Base-by-base conservation (phyloP, 2,113 vertebrate species). In the Gallinago jamesoni region DNA sequence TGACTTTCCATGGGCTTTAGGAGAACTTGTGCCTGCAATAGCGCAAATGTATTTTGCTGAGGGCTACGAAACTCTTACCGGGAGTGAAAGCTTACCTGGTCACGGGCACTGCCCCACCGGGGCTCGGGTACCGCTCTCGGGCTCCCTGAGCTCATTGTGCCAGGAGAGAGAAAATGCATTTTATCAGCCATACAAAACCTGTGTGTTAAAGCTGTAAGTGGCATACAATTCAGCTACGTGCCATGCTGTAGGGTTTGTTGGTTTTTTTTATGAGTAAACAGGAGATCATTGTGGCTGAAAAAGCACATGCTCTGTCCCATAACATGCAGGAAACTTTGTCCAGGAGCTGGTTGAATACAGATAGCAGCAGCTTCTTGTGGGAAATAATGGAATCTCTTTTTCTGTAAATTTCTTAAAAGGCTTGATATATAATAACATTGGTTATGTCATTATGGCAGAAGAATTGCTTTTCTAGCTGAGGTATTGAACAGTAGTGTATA, bases 381-480 rank as follows among this genome's bases (percentile, higher is more conserved):
- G 50, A 82, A 94, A 89, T 79, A 96, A 81, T 66, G n/a, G 56
- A 45, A 66, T 81, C 25, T 74, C 64, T 78, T 83, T 28, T 67
- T 95, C 79, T 83, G 80, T 79, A 75, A 81, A 66, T 78, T 85
- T 89, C 76, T 96, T 86, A 69, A 60, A 74, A 66, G 59, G 82
- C 60, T 95, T 91, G 72, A 80, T 93, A 79, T 74, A 47, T 68
- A 78, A 28, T 81, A 69, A 64, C 89, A 59, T 81, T 92, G 48
- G 76, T 91, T 92, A 82, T 89, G 68, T 93, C 87, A 85, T 87
- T 67, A 39, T 0, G 6, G 80, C 50, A 87, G 90, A 94, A 95
- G 89, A 92, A 94, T 85, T 94, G 77, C 89, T 87, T 85, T 87
- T 73, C 56, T 85, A 78, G 63, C 84, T 81, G 87, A 62, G 73